Conservation (phyloP, 2,797 vertebrate species). For the Falco novaeseelandiae region DNA sequence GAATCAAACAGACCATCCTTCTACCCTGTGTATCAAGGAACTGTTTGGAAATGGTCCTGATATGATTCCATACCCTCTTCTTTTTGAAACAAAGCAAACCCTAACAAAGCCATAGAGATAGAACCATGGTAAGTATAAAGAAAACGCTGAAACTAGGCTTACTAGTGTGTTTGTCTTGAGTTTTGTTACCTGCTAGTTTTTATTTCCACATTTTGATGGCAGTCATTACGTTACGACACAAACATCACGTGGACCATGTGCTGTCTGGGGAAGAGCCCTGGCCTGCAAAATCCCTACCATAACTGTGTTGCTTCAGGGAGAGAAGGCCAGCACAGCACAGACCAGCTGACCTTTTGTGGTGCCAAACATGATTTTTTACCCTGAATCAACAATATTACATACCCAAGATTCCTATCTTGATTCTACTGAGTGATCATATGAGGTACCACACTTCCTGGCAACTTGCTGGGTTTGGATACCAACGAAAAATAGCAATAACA, state of each 20-base stretch:
- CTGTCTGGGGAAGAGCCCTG: neutral
- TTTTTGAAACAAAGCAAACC: neutral
- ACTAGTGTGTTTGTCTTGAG: neutral
- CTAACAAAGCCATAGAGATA: neutral
- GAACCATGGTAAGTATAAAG: neutral
- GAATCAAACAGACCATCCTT: neutral
- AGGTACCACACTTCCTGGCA: neutral
- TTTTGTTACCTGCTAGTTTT: neutral
- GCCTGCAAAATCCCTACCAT: neutral
- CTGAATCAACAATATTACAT: neutral
- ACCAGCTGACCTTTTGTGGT: neutral
- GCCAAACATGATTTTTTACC: neutral
- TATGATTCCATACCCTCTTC: neutral
- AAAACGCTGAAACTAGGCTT: neutral
- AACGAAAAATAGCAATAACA: neutral
- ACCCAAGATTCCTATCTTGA: neutral
- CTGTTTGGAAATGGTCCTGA: neutral
- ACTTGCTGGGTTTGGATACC: neutral
- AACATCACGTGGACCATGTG: rapidly evolving
- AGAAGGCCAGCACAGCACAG: neutral
- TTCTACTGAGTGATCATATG: neutral
- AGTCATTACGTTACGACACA: neutral
- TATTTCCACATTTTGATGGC: neutral
- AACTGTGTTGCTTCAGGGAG: neutral
- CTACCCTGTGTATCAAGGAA: rapidly evolving